These are phyloP conservation scores for Brevimyrus niger DNA, from an alignment of 2,113 vertebrate species.

Conservation along the genomic window DNA sequence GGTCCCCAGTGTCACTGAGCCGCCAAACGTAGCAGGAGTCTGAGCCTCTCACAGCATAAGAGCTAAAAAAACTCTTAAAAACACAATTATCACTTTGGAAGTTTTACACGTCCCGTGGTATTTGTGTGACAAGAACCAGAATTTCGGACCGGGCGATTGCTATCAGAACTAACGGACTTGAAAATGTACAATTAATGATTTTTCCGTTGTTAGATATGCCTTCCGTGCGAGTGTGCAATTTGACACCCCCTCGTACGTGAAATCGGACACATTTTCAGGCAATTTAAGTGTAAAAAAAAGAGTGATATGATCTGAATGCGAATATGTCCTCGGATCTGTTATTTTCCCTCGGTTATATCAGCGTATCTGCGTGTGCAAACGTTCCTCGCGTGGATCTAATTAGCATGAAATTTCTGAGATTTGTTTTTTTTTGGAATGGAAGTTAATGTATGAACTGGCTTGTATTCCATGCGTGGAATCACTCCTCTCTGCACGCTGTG, in stretches of 20 bases:
- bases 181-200: neutral
- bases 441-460: neutral
- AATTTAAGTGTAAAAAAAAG: neutral
- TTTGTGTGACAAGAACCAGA: neutral
- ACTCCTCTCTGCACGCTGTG: neutral
- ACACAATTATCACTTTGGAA: neutral
- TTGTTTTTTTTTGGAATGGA: neutral
- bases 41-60: neutral
- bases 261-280: neutral
- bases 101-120: neutral
- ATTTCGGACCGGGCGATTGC: neutral
- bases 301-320: neutral
- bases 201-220: neutral
- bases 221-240: neutral
- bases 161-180: neutral
- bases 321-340: neutral
- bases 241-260: neutral
- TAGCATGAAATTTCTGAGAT: neutral
- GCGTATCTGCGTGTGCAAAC: neutral
- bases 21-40: neutral
- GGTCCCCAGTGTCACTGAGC: neutral
- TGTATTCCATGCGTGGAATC: neutral
- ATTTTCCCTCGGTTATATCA: neutral
- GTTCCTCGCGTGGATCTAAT: neutral
- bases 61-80: neutral